These are phyloP conservation scores for Excalfactoria chinensis DNA, from an alignment of 2,113 vertebrate species.

Conservation along the genomic window DNA sequence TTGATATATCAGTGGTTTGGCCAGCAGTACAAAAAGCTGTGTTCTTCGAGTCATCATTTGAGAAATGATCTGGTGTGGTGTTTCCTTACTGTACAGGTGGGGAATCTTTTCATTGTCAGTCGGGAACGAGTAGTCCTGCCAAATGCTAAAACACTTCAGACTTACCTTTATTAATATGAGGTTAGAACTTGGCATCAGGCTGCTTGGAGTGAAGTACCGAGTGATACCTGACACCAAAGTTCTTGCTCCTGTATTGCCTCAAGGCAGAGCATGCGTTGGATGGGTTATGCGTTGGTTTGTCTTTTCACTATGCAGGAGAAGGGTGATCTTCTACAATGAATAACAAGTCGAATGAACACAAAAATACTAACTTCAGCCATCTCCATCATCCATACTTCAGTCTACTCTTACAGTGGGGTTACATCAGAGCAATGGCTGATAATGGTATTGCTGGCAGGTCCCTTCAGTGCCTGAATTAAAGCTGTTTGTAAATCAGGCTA, in stretches of 20 bases:
- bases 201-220: neutral
- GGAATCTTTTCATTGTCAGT: neutral
- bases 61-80: neutral
- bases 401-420: neutral
- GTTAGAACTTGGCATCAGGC: neutral
- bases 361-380: neutral
- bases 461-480: neutral
- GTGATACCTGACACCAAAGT: neutral
- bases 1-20: neutral
- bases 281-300: neutral
- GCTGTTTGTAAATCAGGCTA: neutral
- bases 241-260: neutral
- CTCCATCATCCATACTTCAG: fast-evolving
- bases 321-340: neutral
- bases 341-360: neutral
- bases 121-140: neutral
- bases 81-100: neutral
- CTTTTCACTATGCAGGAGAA: neutral
- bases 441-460: neutral
- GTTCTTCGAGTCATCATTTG: neutral
- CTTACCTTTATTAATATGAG: neutral
- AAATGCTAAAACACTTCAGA: neutral
- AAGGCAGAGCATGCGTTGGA: neutral
- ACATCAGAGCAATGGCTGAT: neutral
- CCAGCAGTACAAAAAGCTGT: neutral